phyloP scores from a whole-genome alignment of 2,113 vertebrate species.

The Microtus ochrogaster region DNA sequence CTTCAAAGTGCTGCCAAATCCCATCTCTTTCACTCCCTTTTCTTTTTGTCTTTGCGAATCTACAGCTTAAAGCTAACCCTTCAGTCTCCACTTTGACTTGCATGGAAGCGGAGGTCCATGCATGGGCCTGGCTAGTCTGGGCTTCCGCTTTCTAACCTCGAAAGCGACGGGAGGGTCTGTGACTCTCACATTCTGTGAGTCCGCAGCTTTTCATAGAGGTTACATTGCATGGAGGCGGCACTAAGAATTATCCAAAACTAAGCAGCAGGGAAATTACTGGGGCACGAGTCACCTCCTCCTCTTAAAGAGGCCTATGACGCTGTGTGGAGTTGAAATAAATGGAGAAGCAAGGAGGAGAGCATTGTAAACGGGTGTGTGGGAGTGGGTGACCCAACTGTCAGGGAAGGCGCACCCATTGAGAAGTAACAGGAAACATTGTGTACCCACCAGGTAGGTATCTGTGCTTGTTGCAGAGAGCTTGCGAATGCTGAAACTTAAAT shows the following conservation, averaged over 20 bases:
- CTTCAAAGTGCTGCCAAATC: background rate
- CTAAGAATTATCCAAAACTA: background rate
- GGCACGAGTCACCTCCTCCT: background rate
- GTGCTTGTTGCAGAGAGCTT: background rate
- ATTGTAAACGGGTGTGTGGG: background rate
- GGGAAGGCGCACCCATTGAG: background rate
- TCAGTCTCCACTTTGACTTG: conserved; percentile 20
- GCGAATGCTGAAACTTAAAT: background rate
- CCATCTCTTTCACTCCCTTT: background rate
- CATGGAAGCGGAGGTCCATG: background rate
- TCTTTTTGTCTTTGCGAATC: background rate
- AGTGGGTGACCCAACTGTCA: too few species aligned
- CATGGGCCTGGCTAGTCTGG: background rate
- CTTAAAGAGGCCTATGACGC: background rate
- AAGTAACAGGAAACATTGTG: background rate
- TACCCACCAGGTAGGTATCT: background rate
- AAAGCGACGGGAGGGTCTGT: background rate
- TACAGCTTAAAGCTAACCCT: conserved; percentile 3
- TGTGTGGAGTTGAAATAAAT: background rate
- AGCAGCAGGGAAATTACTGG: background rate
- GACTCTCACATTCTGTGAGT: background rate
- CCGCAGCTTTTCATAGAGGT: background rate
- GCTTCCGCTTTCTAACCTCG: background rate
- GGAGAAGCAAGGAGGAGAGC: background rate
- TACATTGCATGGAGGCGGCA: too few species aligned